Evolutionary conservation across 2,113 vertebrate species (phyloP).

Genomic region (Psammodynastes pulverulentus): DNA sequence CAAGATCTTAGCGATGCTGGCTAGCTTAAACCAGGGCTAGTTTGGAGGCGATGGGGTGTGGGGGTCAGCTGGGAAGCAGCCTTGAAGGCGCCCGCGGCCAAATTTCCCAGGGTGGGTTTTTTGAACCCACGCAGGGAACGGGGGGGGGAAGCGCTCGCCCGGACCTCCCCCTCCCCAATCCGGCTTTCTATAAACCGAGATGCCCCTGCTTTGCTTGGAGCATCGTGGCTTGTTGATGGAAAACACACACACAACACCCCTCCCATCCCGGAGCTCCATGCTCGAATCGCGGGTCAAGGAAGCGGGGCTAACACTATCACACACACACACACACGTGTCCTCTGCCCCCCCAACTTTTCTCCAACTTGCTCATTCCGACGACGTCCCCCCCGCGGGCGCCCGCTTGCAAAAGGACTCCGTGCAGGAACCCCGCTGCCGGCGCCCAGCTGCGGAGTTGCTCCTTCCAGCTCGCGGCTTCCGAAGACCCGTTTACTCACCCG

Average conservation of each 20-base stretch:
- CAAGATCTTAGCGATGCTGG: neutral
- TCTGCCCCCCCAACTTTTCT: neutral
- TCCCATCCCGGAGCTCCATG: neutral
- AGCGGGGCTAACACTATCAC: neutral
- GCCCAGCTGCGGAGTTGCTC: too few species aligned
- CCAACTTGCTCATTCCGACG: neutral
- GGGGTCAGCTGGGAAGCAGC: neutral
- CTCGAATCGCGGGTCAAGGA: neutral
- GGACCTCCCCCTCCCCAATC: neutral
- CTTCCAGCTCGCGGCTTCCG: neutral
- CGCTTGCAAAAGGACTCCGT: neutral
- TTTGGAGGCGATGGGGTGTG: accelerated
- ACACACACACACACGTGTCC: too few species aligned
- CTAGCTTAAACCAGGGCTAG: neutral
- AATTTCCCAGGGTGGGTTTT: neutral
- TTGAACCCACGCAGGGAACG: neutral
- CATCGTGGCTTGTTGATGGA: neutral
- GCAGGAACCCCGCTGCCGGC: neutral
- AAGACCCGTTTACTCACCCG: neutral
- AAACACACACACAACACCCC: too few species aligned
- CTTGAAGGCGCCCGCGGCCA: neutral
- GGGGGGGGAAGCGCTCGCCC: neutral
- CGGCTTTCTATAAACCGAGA: neutral
- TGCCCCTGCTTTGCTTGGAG: neutral
- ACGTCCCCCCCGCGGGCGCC: neutral